Base-by-base conservation (phyloP, 2,888 invertebrate species). In the Lasioglossum leucozonium region DNA sequence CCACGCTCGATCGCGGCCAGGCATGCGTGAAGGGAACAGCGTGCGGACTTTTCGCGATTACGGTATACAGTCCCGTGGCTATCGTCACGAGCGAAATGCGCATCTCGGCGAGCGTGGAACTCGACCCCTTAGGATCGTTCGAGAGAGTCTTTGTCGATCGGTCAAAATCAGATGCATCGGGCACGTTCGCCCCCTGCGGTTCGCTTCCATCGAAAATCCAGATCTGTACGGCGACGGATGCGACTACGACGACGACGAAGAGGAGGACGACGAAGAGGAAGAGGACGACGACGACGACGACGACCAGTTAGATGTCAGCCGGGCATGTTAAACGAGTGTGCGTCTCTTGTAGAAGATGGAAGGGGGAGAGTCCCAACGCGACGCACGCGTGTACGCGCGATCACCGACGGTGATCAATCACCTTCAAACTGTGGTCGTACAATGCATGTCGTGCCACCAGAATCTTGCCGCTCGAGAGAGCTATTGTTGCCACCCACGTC, bases 401-500 rank as follows among this genome's bases (percentile, higher is more conserved):
- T 91, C 90, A 72, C 82, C 88, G 65, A 79, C 83, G 91, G 93
- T 93, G 92, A 95, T 94, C 94, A 93, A 94, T 95, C 94, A 94
- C 94, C 91, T 92, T 91, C 92, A 92, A 93, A 91, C 91, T 83
- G 90, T 86, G 89, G 86, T 89, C 91, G 91, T 92, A 93, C 94
- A 93, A 93, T 93, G 90, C 91, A 88, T 90, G 90, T 91, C 90
- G 88, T 90, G 92, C 93, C 92, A 92, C 90, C 92, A 92, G 93
- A 93, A 93, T 93, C 93, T 89, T 92, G 87, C 89, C 90, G 89
- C 83, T 88, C 84, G 74, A 77, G 85, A 84, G 92, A 94, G 90
- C 92, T 91, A 94, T 94, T 92, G 92, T 93, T 93, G 92, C 94
- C 94, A 94, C 94, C 94, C 94, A 94, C 94, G 94, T 92, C 85